A percentile compares a stretch with the other conserved stretches of the same genome.
phyloP scores from a whole-genome alignment of 1,140 invertebrate species.

The Amphibalanus amphitrite region DNA sequence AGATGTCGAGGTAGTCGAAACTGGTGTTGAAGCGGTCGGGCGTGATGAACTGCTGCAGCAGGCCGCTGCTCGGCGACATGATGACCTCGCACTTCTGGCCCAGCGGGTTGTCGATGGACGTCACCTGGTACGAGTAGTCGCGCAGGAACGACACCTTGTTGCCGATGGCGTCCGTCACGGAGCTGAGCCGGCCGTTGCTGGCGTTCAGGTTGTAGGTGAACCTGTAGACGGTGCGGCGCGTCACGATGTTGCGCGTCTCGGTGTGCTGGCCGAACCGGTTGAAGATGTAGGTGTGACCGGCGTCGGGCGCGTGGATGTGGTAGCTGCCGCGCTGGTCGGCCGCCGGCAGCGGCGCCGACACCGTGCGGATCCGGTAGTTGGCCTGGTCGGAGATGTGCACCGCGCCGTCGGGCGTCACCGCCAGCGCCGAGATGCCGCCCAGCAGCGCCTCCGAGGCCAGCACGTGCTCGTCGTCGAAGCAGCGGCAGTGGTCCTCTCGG shows the following conservation, averaged over 20 bases:
- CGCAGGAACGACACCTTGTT: slow-evolving; percentile 76
- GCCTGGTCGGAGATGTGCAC: slow-evolving; percentile 89
- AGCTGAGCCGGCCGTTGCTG: slow-evolving; percentile 81
- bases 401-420: slow-evolving; percentile 82
- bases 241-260: slow-evolving; percentile 78
- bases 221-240: slow-evolving; percentile 72
- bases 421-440: slow-evolving; percentile 79
- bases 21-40: slow-evolving; percentile 36
- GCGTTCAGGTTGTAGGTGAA: slow-evolving; percentile 94
- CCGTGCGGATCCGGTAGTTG: slow-evolving; percentile 72
- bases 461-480: slow-evolving; percentile 78
- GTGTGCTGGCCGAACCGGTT: slow-evolving; percentile 90
- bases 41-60: slow-evolving; percentile 62
- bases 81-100: slow-evolving; percentile 72
- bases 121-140: slow-evolving; percentile 54
- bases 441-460: slow-evolving; percentile 81
- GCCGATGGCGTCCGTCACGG: slow-evolving; percentile 78
- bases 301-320: slow-evolving; percentile 86
- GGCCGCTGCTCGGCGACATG: slow-evolving; percentile 39
- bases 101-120: slow-evolving; percentile 85
- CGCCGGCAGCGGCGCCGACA: slow-evolving; percentile 65
- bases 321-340: slow-evolving; percentile 51
- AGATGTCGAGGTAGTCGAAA: slow-evolving; percentile 8
- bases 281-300: slow-evolving; percentile 88
- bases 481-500: slow-evolving; percentile 55